Percentiles rank a stretch among this genome's conserved stretches.
These are phyloP conservation scores for Notothenia coriiceps DNA, from an alignment of 2,113 vertebrate species.

Conservation along the genomic window DNA sequence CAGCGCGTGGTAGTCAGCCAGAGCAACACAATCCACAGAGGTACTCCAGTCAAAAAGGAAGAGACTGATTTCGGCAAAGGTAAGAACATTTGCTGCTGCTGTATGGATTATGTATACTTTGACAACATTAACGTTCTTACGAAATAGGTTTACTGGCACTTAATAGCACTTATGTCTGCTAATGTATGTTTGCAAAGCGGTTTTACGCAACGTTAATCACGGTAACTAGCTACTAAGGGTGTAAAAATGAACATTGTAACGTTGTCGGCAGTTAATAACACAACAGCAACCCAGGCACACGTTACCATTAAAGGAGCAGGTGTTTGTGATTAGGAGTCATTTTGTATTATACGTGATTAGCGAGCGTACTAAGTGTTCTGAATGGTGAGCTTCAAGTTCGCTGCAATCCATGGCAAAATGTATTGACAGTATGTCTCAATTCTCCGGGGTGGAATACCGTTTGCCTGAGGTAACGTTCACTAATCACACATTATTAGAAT, in stretches of 20 bases:
- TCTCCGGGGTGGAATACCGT: neutral
- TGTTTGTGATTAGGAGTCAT: neutral
- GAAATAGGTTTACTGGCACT: neutral
- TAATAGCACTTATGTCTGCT: neutral
- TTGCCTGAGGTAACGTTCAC: constrained; percentile 9
- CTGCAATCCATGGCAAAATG: constrained; percentile 13
- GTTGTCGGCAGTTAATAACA: neutral
- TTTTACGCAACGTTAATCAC: constrained; percentile 44
- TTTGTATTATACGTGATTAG: constrained; percentile 31
- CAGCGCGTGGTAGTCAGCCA: constrained; percentile 76
- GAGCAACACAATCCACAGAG: constrained; percentile 75
- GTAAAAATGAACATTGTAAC: neutral
- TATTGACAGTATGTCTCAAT: constrained; percentile 34
- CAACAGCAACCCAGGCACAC: neutral
- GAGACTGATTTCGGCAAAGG: constrained; percentile 54
- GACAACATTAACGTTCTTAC: rapidly evolving
- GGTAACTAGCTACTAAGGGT: constrained; percentile 5
- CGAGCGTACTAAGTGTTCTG: constrained; percentile 18
- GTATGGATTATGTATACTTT: neutral
- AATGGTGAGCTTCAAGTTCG: constrained; percentile 52
- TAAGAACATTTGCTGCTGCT: constrained; percentile 32
- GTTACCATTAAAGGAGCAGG: constrained; percentile 1
- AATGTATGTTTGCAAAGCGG: constrained; percentile 10
- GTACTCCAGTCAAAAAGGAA: constrained; percentile 51
- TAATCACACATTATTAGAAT: neutral